Percentiles rank a stretch among this genome's conserved stretches.
These are phyloP conservation scores for Acanthornis magna DNA, from an alignment of 2,797 vertebrate species.

Conservation along the genomic window DNA sequence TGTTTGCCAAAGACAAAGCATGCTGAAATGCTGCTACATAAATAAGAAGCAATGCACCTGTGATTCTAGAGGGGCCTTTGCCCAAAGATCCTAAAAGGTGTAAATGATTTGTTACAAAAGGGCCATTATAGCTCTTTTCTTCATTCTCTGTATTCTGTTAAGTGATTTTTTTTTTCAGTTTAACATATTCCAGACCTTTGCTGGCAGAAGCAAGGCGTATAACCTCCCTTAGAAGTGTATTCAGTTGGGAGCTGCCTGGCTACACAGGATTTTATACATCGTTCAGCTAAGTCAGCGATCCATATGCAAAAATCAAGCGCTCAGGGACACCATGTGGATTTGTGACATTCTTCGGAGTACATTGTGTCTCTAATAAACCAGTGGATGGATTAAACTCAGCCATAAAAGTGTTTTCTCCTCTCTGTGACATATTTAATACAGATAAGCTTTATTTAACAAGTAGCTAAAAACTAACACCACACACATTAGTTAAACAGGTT, in stretches of 20 bases:
- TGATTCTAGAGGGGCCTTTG: neutral
- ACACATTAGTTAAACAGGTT: neutral
- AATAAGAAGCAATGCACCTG: neutral
- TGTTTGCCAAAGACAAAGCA: neutral
- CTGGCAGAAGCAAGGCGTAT: slow-evolving; percentile 27
- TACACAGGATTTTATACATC: slow-evolving; percentile 48
- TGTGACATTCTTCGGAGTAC: slow-evolving; percentile 56
- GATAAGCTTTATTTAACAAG: slow-evolving; percentile 30
- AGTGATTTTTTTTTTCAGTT: slow-evolving; percentile 1
- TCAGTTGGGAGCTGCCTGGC: slow-evolving; percentile 56
- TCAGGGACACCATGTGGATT: slow-evolving; percentile 58
- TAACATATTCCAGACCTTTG: slow-evolving; percentile 58
- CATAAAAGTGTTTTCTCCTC: neutral
- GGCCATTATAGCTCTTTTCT: neutral
- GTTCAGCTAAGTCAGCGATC: slow-evolving; percentile 62
- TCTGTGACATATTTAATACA: neutral
- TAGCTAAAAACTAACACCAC: neutral
- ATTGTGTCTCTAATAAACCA: slow-evolving; percentile 48
- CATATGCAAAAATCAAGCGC: slow-evolving; percentile 54
- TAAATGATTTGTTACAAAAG: neutral
- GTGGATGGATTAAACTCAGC: slow-evolving; percentile 43
- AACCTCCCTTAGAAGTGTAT: slow-evolving; percentile 54
- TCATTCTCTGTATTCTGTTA: neutral
- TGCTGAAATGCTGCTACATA: neutral
- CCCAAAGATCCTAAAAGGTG: neutral